Base-by-base conservation (phyloP, 2,888 invertebrate genomes). In the Heterodera filipjevi region DNA sequence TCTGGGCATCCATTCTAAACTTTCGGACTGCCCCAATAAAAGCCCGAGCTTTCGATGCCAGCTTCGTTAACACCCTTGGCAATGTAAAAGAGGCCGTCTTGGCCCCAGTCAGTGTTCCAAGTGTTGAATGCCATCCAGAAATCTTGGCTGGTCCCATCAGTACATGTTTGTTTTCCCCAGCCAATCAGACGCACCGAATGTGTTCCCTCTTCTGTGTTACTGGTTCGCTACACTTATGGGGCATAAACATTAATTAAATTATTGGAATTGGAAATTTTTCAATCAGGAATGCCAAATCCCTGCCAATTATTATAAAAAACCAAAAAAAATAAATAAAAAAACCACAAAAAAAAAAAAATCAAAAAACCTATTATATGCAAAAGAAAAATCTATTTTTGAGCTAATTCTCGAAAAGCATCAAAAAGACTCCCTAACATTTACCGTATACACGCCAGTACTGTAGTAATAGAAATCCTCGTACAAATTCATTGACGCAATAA, bases 1-100 rank as follows among this genome's bases (percentile, higher is more conserved):
- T n/a, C n/a, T n/a, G n/a, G n/a, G n/a, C n/a, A 22, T 27, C 2
- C 10, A n/a, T 27, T 33, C 33, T 27, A 75, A 64, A 75, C 46
- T 59, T 64, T 53, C 5, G 75, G 75, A 3, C 66, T 75, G 44
- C 75, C 75, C 35, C 32, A 75, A 35, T 46, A 75, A 53, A 75
- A 35, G 19, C 75, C 75, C 75, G 66, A 33, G 22, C 81, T 78
- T 82, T 90, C 90, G 80, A 92, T 92, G 32, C 92, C 92, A 85
- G 92, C 92, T 79, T 92, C 91, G 82, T 92, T 93, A 80, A 91
- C 90, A 3, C 95, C 95, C 80, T 95, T 92, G 33, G 94, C 90
- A 82, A 95, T 95, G 14, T 35, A 32, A 12, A 77, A 68, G 30
- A 71, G 22, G 53, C 77, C 77, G 16, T 12, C 3, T 32, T 77